Evolutionary conservation across 2,797 vertebrate genomes (phyloP).

Genomic region (Phataginus tricuspis): DNA sequence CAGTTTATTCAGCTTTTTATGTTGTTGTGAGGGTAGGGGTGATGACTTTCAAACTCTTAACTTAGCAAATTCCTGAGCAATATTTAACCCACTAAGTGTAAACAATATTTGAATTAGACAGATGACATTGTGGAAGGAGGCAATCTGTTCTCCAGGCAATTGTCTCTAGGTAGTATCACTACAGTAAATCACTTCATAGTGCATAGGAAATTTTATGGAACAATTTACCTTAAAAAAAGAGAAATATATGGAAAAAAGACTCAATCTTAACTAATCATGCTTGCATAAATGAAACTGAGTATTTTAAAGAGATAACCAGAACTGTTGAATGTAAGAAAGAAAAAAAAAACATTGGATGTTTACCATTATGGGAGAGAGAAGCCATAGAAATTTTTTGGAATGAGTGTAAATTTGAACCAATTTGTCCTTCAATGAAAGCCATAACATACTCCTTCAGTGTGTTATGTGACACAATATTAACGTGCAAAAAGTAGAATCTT

Average conservation of each 20-base stretch:
- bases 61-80: background rate
- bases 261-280: constrained; percentile 27
- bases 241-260: background rate
- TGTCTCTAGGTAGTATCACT: background rate
- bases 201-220: background rate
- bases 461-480: background rate
- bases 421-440: background rate
- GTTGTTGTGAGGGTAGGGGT: background rate
- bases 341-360: background rate
- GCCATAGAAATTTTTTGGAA: background rate
- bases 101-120: background rate
- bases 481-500: background rate
- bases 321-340: background rate
- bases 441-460: background rate
- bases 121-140: background rate
- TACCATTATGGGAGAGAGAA: background rate
- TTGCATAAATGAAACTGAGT: constrained; percentile 23
- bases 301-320: constrained; percentile 6
- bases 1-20: background rate
- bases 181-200: background rate
- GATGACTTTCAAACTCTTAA: background rate
- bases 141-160: background rate
- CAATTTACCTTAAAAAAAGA: constrained; percentile 38
- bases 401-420: background rate
- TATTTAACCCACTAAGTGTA: background rate